These are phyloP conservation scores for Porites evermanni DNA, from an alignment of 92 coral and sea anemone genomes.

Conservation along the genomic window DNA sequence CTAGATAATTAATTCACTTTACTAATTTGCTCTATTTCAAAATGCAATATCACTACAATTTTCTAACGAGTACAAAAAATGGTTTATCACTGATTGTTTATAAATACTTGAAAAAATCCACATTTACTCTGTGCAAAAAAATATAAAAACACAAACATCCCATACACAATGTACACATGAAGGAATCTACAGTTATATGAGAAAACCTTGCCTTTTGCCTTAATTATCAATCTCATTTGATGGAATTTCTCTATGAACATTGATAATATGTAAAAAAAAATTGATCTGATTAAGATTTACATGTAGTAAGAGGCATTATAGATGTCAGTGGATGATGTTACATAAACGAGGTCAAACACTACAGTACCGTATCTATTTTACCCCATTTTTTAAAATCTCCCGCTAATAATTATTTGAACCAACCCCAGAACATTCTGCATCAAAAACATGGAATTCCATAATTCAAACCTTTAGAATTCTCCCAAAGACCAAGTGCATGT, in stretches of 20 bases:
- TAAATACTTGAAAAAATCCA: neutral
- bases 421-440: too few relatives aligned
- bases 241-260: too few relatives aligned
- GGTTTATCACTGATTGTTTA: neutral
- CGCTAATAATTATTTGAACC: too few relatives aligned
- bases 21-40: neutral
- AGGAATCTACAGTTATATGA: neutral
- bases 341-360: neutral
- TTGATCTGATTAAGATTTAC: too few relatives aligned
- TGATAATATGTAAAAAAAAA: neutral
- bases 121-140: neutral
- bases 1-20: neutral
- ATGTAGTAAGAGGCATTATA: neutral
- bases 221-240: too few relatives aligned
- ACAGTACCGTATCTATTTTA: too few relatives aligned
- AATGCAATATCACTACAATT: neutral
- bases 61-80: neutral
- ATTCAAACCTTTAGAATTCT: too few relatives aligned
- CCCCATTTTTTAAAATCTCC: too few relatives aligned
- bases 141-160: neutral
- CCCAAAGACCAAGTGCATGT: neutral
- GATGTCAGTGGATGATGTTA: neutral
- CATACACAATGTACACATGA: neutral
- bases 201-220: neutral
- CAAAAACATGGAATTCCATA: too few relatives aligned